These are phyloP conservation scores for Cheilinus undulatus DNA, from an alignment of 2,113 vertebrate species.

Conservation along the genomic window DNA sequence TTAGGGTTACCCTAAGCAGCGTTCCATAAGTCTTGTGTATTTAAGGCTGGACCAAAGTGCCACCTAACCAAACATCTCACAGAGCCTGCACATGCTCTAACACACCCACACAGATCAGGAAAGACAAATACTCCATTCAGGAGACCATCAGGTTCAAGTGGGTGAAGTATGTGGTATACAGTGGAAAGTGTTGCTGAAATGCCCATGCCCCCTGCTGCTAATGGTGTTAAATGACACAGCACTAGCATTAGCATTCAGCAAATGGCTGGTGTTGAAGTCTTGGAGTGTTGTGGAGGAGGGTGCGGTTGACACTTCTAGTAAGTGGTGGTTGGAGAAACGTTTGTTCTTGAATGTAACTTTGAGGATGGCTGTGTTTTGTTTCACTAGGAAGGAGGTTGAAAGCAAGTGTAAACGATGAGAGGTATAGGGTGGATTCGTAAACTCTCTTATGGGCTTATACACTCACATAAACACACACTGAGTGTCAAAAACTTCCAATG, in stretches of 20 bases:
- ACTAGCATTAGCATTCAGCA: constrained; percentile 42
- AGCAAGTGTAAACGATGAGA: constrained; percentile 19
- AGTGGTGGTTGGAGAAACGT: constrained; percentile 49
- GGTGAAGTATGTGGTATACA: constrained; percentile 56
- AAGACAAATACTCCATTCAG: constrained; percentile 22
- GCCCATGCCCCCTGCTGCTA: constrained; percentile 23
- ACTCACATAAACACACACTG: constrained; percentile 7
- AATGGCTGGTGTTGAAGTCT: constrained; percentile 20
- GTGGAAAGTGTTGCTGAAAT: constrained; percentile 37
- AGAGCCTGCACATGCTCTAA: constrained; percentile 1
- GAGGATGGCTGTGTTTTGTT: constrained; percentile 54
- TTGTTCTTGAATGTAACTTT: constrained; percentile 66
- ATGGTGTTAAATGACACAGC: constrained; percentile 41
- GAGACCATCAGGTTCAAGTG: constrained; percentile 28
- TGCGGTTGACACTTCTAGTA: constrained; percentile 24
- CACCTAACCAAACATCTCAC: constrained; percentile 39
- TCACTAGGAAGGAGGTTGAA: constrained; percentile 27
- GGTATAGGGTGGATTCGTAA: constrained; percentile 7
- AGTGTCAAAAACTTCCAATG: not conserved
- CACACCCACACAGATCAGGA: constrained; percentile 15
- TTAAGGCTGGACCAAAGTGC: constrained; percentile 36
- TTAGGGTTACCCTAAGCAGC: no score
- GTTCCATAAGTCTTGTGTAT: not conserved
- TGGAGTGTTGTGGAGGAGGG: constrained; percentile 20
- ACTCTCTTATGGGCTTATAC: not conserved